Conservation (phyloP, 2,888 invertebrate species). For the Sphinx pinastri region DNA sequence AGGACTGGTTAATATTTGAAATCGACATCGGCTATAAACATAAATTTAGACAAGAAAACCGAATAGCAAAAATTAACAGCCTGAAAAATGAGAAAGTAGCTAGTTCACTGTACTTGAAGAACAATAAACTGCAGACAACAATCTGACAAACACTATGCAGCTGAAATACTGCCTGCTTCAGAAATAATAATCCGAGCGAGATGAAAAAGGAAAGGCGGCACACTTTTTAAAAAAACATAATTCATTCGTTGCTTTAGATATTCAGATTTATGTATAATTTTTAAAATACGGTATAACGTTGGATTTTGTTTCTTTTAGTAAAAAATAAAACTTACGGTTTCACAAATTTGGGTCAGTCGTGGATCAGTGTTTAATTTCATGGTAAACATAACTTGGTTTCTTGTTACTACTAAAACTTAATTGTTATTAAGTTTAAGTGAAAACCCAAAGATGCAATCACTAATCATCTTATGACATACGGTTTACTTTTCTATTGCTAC, state of each 20-base stretch:
- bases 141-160: neutral
- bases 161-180: constrained; percentile 1
- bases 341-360: no score
- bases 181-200: constrained; percentile 5
- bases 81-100: constrained; percentile 2
- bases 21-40: neutral
- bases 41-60: neutral
- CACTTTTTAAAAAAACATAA: neutral
- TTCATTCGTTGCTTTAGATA: neutral
- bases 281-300: neutral
- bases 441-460: no score
- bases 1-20: no score
- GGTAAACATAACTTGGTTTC: no score
- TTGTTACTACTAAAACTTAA: no score
- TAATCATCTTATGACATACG: no score
- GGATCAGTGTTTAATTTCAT: no score
- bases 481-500: no score
- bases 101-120: neutral
- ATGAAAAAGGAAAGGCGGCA: neutral
- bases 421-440: no score
- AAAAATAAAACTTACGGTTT: no score
- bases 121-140: constrained; percentile 11
- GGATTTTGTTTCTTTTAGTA: no score
- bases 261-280: neutral
- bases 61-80: neutral